A percentile compares a stretch with the other conserved stretches of the same genome.
Evolutionary conservation across 2,888 invertebrate genomes (phyloP).

Genomic region (Mythimna ferrago): DNA sequence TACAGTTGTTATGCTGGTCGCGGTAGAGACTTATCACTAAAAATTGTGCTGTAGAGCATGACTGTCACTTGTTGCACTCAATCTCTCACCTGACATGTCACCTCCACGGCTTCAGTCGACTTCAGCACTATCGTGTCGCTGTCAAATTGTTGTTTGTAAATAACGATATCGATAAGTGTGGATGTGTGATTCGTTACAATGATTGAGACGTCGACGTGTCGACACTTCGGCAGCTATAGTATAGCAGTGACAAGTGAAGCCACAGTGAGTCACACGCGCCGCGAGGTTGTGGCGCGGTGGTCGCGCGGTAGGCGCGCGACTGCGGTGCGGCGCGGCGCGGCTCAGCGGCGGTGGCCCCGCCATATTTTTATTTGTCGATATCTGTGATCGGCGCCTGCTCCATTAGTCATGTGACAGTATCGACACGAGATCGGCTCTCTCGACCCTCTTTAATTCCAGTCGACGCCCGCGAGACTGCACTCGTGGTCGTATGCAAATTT

Average conservation of each 20-base stretch:
- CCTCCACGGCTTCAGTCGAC: conserved; percentile 22
- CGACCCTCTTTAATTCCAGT: conserved; percentile 84
- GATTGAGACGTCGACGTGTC: conserved; percentile 40
- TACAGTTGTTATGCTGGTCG: not conserved
- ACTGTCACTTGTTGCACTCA: conserved; percentile 17
- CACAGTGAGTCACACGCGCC: conserved; percentile 36
- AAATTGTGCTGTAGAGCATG: conserved; percentile 9
- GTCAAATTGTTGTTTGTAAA: conserved; percentile 47
- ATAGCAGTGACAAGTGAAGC: conserved; percentile 36
- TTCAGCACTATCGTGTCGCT: conserved; percentile 33
- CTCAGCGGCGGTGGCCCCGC: conserved; percentile 74
- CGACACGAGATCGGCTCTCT: conserved; percentile 87
- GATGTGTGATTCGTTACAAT: conserved; percentile 48
- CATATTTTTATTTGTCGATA: conserved; percentile 88
- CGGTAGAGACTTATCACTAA: not conserved
- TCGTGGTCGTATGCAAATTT: conserved; percentile 84
- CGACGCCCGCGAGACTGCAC: conserved; percentile 80
- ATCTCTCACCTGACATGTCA: conserved; percentile 30
- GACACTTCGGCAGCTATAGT: not conserved
- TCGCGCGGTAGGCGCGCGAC: conserved; percentile 50
- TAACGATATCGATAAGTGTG: conserved; percentile 43
- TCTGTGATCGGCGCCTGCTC: conserved; percentile 89
- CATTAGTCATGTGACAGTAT: conserved; percentile 91
- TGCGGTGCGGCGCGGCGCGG: conserved; percentile 61
- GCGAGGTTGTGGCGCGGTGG: conserved; percentile 49